phyloP scores from a whole-genome alignment of 2,113 vertebrate genomes.

The Alexandromys fortis region DNA sequence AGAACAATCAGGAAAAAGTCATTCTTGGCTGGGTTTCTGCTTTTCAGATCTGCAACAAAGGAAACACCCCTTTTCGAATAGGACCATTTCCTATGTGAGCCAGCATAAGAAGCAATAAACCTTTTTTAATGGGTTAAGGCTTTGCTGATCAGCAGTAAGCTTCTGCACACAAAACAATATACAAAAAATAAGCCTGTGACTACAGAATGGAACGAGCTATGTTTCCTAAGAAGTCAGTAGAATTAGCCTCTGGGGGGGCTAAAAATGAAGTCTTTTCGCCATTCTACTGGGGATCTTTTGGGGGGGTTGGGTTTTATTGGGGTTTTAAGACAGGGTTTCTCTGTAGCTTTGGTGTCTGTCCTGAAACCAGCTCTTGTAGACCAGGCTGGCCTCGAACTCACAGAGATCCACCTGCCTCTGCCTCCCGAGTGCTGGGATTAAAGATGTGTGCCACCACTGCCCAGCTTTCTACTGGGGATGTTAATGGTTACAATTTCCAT shows the following conservation, averaged over 20 bases:
- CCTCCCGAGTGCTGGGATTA: too few species aligned
- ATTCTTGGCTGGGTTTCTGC: slow-evolving; percentile 48
- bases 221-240: background rate
- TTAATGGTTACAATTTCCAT: slow-evolving; percentile 25
- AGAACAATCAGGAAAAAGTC: slow-evolving; percentile 48
- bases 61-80: background rate
- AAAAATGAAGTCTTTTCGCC: slow-evolving; percentile 48
- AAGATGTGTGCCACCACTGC: too few species aligned
- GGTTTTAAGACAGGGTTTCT: too few species aligned
- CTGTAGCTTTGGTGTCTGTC: too few species aligned
- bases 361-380: too few species aligned
- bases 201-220: background rate
- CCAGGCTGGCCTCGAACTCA: too few species aligned
- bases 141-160: background rate
- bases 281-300: background rate
- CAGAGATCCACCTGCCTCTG: too few species aligned
- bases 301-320: too few species aligned
- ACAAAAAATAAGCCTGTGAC: background rate
- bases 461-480: background rate
- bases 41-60: slow-evolving; percentile 44
- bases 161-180: background rate
- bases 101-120: slow-evolving; percentile 14
- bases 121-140: background rate
- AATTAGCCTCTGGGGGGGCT: background rate
- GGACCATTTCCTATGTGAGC: background rate